A percentile compares a stretch with the other conserved stretches of the same genome.
Evolutionary conservation across 1,140 invertebrate species (phyloP).

Genomic region (Procambarus clarkii): DNA sequence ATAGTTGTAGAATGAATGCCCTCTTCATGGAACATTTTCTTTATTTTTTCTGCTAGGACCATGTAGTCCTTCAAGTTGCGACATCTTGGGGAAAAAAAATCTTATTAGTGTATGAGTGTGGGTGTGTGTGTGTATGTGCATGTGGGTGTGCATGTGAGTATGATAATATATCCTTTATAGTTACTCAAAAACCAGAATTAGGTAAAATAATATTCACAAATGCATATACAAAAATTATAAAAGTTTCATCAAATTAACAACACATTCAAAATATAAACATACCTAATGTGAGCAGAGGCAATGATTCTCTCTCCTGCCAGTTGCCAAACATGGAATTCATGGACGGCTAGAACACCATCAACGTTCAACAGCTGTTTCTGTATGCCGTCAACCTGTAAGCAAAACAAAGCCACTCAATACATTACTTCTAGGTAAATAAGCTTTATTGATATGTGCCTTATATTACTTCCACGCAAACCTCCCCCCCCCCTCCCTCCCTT

Average conservation of each 20-base stretch:
- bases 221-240: too few relatives aligned
- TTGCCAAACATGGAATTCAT: slow-evolving; percentile 97
- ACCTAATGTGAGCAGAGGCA: slow-evolving; percentile 92
- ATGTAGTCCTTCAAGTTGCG: slow-evolving; percentile 73
- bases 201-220: too few relatives aligned
- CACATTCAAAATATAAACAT: slow-evolving; percentile 5
- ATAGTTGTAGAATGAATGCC: slow-evolving; percentile 94
- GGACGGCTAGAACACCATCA: slow-evolving; percentile 92
- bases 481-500: too few relatives aligned
- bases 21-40: slow-evolving; percentile 96
- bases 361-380: slow-evolving; percentile 90
- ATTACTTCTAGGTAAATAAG: not conserved
- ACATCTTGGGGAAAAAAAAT: slow-evolving; percentile 76
- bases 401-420: too few relatives aligned
- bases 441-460: not conserved
- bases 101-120: too few relatives aligned
- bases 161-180: too few relatives aligned
- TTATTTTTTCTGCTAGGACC: slow-evolving; percentile 89
- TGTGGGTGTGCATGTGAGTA: too few relatives aligned
- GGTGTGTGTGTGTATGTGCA: too few relatives aligned
- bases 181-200: too few relatives aligned
- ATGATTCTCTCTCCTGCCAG: slow-evolving; percentile 94
- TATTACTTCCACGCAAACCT: too few relatives aligned
- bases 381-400: slow-evolving; percentile 77
- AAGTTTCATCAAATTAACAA: not conserved